Evolutionary conservation across 1,140 invertebrate genomes (phyloP).

Genomic region (Dreissena rostriformis): DNA sequence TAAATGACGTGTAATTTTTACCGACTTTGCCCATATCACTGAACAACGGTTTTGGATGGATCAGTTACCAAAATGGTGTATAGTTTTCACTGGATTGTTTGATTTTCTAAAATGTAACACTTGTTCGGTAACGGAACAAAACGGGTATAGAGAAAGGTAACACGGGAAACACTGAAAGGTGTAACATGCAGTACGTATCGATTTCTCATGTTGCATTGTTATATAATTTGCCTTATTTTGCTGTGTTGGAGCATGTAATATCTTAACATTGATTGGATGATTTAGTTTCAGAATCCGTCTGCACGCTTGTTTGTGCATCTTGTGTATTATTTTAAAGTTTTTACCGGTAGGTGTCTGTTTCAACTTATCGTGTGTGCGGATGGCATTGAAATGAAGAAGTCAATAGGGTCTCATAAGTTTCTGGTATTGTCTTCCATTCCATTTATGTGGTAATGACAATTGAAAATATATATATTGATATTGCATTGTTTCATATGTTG

Average conservation of each 20-base stretch:
- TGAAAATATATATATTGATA: too few species aligned
- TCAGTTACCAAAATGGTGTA: slow-evolving; percentile 16
- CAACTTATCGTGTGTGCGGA: too few species aligned
- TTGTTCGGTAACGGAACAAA: slow-evolving; percentile 37
- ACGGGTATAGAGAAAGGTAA: neutral
- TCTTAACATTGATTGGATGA: neutral
- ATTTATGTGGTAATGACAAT: too few species aligned
- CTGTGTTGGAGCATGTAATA: neutral
- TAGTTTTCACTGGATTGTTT: slow-evolving; percentile 37
- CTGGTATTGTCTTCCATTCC: too few species aligned
- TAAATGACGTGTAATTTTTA: too few species aligned
- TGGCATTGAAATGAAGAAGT: too few species aligned
- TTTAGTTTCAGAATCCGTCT: too few species aligned
- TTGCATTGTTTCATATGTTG: too few species aligned
- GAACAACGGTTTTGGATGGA: slow-evolving; percentile 27
- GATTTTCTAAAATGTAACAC: slow-evolving; percentile 47
- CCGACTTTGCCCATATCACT: slow-evolving; percentile 12
- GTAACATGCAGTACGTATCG: slow-evolving; percentile 3
- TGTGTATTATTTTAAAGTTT: too few species aligned
- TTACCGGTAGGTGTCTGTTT: too few species aligned
- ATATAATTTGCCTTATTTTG: neutral
- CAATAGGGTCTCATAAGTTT: too few species aligned
- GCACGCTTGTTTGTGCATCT: too few species aligned
- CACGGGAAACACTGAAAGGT: neutral
- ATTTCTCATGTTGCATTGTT: slow-evolving; percentile 15